These are phyloP conservation scores for Hymenopus coronatus DNA, from an alignment of 2,888 invertebrate genomes.

Conservation along the genomic window DNA sequence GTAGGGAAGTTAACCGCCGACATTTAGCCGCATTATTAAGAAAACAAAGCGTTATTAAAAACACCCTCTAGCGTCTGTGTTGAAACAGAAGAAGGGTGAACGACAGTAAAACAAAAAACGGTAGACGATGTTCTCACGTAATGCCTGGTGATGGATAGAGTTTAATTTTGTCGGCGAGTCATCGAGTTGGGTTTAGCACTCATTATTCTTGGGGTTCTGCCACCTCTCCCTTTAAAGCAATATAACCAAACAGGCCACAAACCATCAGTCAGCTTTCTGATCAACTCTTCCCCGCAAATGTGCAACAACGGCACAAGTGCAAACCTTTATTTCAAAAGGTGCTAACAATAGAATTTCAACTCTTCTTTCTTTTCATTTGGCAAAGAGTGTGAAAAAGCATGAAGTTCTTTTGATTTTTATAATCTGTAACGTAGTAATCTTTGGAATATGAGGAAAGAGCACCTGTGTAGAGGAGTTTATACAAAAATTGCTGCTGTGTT, in stretches of 20 bases:
- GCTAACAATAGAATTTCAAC: too few relatives aligned
- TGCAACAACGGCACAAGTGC: not conserved
- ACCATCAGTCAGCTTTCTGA: not conserved
- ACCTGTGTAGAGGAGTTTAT: too few relatives aligned
- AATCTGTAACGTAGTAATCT: too few relatives aligned
- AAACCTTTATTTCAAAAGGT: too few relatives aligned
- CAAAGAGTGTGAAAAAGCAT: too few relatives aligned
- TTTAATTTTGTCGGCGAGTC: conserved; percentile 23
- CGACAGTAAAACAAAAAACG: not conserved
- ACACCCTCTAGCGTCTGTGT: not conserved
- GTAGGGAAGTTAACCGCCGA: not conserved
- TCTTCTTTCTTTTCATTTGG: too few relatives aligned
- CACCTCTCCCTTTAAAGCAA: not conserved
- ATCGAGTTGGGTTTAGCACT: conserved; percentile 14
- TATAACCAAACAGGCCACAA: not conserved
- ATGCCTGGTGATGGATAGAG: conserved; percentile 24
- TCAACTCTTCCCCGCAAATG: not conserved
- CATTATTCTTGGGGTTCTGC: not conserved
- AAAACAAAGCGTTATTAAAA: not conserved
- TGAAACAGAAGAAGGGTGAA: not conserved
- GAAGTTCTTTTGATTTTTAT: too few relatives aligned
- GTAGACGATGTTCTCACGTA: not conserved
- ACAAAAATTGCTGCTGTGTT: too few relatives aligned
- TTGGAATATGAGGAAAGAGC: too few relatives aligned
- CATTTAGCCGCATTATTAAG: not conserved